Conservation (phyloP, 1,140 invertebrate species). For the Anadara kagoshimensis region DNA sequence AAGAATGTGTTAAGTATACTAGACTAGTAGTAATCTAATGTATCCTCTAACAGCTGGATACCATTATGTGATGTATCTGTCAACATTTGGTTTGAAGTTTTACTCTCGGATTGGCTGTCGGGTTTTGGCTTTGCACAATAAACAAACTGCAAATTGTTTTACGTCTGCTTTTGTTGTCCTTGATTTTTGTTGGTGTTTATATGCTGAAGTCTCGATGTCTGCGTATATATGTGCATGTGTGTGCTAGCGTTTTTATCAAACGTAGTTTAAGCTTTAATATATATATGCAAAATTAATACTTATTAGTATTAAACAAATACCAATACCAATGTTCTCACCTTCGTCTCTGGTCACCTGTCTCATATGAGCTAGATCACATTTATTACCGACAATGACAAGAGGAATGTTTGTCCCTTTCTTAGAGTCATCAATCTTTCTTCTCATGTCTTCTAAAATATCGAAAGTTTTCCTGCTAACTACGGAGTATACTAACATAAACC, state of each 20-base stretch:
- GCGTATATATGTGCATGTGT: background rate
- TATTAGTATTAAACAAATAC: background rate
- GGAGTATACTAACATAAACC: slow-evolving; percentile 92
- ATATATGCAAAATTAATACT: too few relatives aligned
- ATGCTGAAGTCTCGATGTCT: background rate
- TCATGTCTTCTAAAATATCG: slow-evolving; percentile 70
- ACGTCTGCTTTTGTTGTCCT: too few relatives aligned
- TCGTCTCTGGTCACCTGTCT: slow-evolving; percentile 60
- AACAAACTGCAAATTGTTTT: too few relatives aligned
- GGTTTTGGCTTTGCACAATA: too few relatives aligned
- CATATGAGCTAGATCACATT: slow-evolving; percentile 62
- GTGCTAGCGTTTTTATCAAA: background rate
- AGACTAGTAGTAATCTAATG: too few relatives aligned
- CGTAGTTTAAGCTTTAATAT: background rate
- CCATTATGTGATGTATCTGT: too few relatives aligned
- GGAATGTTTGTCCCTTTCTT: slow-evolving; percentile 57
- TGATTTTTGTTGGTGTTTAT: too few relatives aligned
- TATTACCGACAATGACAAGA: slow-evolving; percentile 62
- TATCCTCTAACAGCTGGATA: too few relatives aligned
- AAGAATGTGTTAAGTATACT: too few relatives aligned
- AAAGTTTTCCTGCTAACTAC: slow-evolving; percentile 91
- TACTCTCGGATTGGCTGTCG: too few relatives aligned
- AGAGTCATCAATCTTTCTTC: slow-evolving; percentile 56
- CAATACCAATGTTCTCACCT: slow-evolving; percentile 48
- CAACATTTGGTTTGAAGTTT: too few relatives aligned